Percentiles rank a stretch among this genome's conserved stretches.
Evolutionary conservation across 2,888 invertebrate species (phyloP).

Genomic region (Linnaemya vulpina): DNA sequence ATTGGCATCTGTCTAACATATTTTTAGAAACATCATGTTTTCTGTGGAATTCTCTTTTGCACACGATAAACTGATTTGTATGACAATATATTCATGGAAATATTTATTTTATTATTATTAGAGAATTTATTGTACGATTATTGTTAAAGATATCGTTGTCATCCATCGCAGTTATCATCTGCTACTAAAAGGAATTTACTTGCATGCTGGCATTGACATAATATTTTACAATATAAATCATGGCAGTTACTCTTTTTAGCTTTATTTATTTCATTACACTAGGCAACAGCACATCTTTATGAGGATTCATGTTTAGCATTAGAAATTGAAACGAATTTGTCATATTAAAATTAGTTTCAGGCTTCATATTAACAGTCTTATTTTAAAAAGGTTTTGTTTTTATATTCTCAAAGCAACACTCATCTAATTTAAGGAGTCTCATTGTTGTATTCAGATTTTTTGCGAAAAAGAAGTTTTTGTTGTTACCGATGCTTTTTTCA

Average conservation of each 20-base stretch:
- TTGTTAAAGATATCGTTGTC: slow-evolving; percentile 20
- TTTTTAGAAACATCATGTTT: slow-evolving; percentile 1
- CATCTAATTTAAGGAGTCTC: too few relatives aligned
- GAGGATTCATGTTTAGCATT: too few relatives aligned
- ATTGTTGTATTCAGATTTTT: too few relatives aligned
- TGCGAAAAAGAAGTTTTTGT: too few relatives aligned
- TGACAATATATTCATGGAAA: slow-evolving; percentile 54
- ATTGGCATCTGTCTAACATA: slow-evolving; percentile 51
- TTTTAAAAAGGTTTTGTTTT: too few relatives aligned
- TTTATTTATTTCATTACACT: too few relatives aligned
- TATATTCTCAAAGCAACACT: too few relatives aligned
- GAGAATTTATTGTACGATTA: slow-evolving; percentile 50
- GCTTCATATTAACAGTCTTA: too few relatives aligned
- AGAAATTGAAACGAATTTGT: too few relatives aligned
- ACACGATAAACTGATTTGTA: slow-evolving; percentile 42
- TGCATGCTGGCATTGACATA: slow-evolving; percentile 44
- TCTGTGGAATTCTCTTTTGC: not conserved
- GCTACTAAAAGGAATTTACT: slow-evolving; percentile 26
- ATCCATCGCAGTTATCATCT: slow-evolving; percentile 21
- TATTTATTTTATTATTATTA: slow-evolving; percentile 45
- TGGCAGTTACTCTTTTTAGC: slow-evolving; percentile 14
- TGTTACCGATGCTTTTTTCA: too few relatives aligned
- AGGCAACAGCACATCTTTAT: too few relatives aligned
- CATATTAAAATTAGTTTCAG: too few relatives aligned
- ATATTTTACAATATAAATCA: slow-evolving; percentile 53